A percentile compares a stretch with the other conserved stretches of the same genome.
These are phyloP conservation scores for Troides oblongomaculatus DNA, from an alignment of 2,888 invertebrate genomes.

Conservation along the genomic window DNA sequence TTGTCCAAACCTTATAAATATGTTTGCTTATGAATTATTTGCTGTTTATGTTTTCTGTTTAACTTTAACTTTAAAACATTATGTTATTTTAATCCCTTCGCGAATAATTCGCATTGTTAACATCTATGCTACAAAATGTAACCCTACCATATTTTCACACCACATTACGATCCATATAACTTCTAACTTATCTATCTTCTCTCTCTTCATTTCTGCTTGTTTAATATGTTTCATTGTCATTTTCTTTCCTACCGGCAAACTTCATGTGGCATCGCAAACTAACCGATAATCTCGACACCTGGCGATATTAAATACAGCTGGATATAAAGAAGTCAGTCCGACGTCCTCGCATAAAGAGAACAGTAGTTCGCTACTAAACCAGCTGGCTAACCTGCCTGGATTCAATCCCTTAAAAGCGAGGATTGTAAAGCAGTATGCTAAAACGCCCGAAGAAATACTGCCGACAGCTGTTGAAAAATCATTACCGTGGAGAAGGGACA, in stretches of 20 bases:
- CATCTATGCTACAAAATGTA: constrained; percentile 9
- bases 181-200: constrained; percentile 21
- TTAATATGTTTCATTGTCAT: constrained; percentile 69
- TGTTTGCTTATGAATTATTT: not conserved
- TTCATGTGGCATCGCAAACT: constrained; percentile 74
- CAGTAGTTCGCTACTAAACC: constrained; percentile 85
- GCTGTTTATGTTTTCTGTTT: constrained; percentile 3
- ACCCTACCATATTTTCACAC: not conserved
- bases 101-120: not conserved
- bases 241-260: constrained; percentile 79
- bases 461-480: constrained; percentile 89
- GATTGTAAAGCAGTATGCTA: constrained; percentile 84
- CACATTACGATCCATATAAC: constrained; percentile 3
- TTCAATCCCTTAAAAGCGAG: constrained; percentile 85
- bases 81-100: not conserved
- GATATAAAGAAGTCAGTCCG: constrained; percentile 77
- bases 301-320: constrained; percentile 66
- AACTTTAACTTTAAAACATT: not conserved
- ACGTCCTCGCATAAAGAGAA: constrained; percentile 82
- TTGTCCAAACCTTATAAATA: not conserved
- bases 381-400: constrained; percentile 84
- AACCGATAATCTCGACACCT: constrained; percentile 65
- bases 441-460: constrained; percentile 81
- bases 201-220: constrained; percentile 63
- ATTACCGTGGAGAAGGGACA: constrained; percentile 91